Percentiles rank a stretch among this genome's conserved stretches.
Conservation (phyloP, 2,797 vertebrate genomes). For the Sciurus vulgaris region DNA sequence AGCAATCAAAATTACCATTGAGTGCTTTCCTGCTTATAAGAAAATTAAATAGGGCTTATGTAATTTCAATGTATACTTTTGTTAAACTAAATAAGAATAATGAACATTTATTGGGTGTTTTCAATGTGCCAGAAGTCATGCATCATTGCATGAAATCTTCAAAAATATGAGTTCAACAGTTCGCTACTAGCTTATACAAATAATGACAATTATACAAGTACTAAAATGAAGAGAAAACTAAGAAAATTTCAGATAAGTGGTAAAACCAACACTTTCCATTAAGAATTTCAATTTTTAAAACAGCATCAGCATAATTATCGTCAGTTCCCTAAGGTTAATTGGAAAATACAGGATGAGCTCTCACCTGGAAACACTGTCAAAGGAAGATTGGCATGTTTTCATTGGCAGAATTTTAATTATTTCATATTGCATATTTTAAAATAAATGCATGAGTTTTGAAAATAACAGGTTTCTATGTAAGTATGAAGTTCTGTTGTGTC, state of each 20-base stretch:
- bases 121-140: neutral
- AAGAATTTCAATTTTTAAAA: neutral
- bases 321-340: neutral
- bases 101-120: neutral
- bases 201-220: neutral
- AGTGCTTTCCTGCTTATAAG: neutral
- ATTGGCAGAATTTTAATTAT: neutral
- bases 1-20: neutral
- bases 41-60: neutral
- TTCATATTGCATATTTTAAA: neutral
- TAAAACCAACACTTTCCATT: neutral
- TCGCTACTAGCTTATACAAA: neutral
- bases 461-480: no score
- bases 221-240: neutral
- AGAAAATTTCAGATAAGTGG: neutral
- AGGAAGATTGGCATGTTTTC: neutral
- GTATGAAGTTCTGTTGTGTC: neutral
- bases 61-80: neutral
- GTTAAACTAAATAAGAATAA: neutral
- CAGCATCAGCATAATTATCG: neutral
- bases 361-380: neutral
- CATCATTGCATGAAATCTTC: neutral
- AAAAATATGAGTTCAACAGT: neutral
- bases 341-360: neutral
- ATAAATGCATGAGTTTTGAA: no score